These are phyloP conservation scores for Pseudolycoriella hygida DNA, from an alignment of 2,888 invertebrate species.

Conservation along the genomic window DNA sequence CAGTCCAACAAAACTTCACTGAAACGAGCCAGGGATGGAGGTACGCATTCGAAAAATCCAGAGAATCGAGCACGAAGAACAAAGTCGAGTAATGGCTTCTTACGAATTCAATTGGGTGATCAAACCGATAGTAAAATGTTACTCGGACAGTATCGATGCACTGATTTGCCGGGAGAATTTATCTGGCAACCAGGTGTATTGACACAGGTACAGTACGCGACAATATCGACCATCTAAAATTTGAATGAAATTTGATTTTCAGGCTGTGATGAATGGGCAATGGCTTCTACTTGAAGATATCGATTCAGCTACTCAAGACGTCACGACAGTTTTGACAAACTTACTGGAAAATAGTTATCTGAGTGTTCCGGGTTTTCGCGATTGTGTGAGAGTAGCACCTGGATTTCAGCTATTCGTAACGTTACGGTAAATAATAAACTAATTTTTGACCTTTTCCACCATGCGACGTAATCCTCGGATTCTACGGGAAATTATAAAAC, in stretches of 20 bases:
- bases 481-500: too few species aligned
- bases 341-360: conserved; percentile 68
- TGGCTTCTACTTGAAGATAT: conserved; percentile 94
- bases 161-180: conserved; percentile 94
- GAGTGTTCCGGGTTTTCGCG: conserved; percentile 77
- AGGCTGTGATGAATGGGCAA: conserved; percentile 68
- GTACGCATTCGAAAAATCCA: too few species aligned
- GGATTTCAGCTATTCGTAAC: conserved; percentile 90
- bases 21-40: not conserved
- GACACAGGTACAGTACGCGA: conserved; percentile 40
- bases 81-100: conserved; percentile 31
- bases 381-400: conserved; percentile 58
- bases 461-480: too few species aligned
- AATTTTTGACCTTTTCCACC: too few species aligned
- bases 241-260: conserved; percentile 10
- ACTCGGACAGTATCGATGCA: conserved; percentile 65
- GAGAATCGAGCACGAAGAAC: conserved; percentile 7
- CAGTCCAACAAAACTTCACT: conserved; percentile 10
- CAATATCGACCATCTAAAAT: not conserved
- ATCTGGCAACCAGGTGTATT: conserved; percentile 91
- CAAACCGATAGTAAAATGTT: conserved; percentile 93
- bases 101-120: conserved; percentile 88
- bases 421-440: conserved; percentile 48
- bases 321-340: conserved; percentile 70
- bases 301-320: conserved; percentile 84